phyloP scores from a whole-genome alignment of 2,888 invertebrate species.

The Lypha dubia region DNA sequence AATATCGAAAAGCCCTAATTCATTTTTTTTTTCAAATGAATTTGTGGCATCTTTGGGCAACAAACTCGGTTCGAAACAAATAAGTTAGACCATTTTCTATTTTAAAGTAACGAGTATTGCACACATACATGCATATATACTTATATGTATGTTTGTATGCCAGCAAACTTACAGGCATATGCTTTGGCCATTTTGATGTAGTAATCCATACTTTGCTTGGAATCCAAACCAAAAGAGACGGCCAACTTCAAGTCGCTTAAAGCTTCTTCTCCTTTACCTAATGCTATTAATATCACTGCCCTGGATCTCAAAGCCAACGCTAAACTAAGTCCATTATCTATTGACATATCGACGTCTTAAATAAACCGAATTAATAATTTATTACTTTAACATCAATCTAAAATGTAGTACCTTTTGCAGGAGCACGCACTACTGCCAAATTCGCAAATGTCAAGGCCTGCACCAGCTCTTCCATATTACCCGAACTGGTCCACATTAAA shows the following conservation, averaged over 20 bases:
- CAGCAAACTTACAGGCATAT: conserved; percentile 83
- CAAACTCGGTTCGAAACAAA: too few species aligned
- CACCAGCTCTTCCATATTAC: conserved; percentile 83
- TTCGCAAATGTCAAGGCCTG: conserved; percentile 87
- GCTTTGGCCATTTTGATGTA: conserved; percentile 89
- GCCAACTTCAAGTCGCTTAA: conserved; percentile 88
- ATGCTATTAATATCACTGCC: conserved; percentile 86
- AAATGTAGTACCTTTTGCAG: conserved; percentile 85
- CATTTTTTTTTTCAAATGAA: too few species aligned
- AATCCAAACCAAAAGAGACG: conserved; percentile 86
- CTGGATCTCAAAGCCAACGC: conserved; percentile 88
- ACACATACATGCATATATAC: too few species aligned
- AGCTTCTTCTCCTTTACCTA: conserved; percentile 86
- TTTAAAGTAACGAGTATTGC: too few species aligned
- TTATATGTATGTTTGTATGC: too few species aligned
- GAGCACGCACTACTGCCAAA: conserved; percentile 90
- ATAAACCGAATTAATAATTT: background rate
- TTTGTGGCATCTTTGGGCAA: too few species aligned
- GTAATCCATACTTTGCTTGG: conserved; percentile 86
- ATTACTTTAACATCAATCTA: background rate
- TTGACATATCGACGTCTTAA: conserved; percentile 83
- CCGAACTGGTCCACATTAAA: conserved; percentile 77
- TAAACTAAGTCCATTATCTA: conserved; percentile 87
- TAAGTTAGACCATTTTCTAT: too few species aligned
- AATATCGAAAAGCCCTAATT: too few species aligned